These are phyloP conservation scores for Zeus faber DNA, from an alignment of 2,113 vertebrate species.

Conservation along the genomic window DNA sequence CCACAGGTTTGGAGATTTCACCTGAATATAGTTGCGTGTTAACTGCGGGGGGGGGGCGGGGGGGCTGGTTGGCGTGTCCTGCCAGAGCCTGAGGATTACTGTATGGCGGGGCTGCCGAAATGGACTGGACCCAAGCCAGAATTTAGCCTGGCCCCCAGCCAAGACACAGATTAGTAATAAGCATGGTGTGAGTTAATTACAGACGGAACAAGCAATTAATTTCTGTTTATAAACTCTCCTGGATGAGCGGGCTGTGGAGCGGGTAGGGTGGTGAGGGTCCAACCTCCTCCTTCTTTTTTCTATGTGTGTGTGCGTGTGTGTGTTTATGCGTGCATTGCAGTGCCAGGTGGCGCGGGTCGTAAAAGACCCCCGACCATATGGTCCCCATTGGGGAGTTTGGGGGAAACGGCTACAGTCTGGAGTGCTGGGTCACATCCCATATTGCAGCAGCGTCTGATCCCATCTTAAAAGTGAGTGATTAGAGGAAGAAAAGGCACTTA, in stretches of 20 bases:
- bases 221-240: constrained; percentile 75
- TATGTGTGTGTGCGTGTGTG: constrained; percentile 13
- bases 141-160: constrained; percentile 59
- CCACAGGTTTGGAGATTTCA: not conserved
- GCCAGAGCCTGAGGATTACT: constrained; percentile 58
- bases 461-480: constrained; percentile 65
- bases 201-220: constrained; percentile 72
- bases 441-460: constrained; percentile 62
- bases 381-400: constrained; percentile 28
- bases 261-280: constrained; percentile 23
- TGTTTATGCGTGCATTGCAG: not conserved
- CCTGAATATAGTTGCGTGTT: not conserved
- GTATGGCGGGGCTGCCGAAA: constrained; percentile 35
- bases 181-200: constrained; percentile 76
- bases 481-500: constrained; percentile 60
- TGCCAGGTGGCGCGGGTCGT: constrained; percentile 54
- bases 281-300: constrained; percentile 11
- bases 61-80: constrained; percentile 33
- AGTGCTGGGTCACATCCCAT: constrained; percentile 44
- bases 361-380: constrained; percentile 54
- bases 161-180: constrained; percentile 79
- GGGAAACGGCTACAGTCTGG: constrained; percentile 35
- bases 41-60: not conserved
- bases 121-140: constrained; percentile 69
- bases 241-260: constrained; percentile 46